Percentiles rank a stretch among this genome's conserved stretches.
phyloP scores from a whole-genome alignment of 2,888 invertebrate species.

The Flexamia atlantica region DNA sequence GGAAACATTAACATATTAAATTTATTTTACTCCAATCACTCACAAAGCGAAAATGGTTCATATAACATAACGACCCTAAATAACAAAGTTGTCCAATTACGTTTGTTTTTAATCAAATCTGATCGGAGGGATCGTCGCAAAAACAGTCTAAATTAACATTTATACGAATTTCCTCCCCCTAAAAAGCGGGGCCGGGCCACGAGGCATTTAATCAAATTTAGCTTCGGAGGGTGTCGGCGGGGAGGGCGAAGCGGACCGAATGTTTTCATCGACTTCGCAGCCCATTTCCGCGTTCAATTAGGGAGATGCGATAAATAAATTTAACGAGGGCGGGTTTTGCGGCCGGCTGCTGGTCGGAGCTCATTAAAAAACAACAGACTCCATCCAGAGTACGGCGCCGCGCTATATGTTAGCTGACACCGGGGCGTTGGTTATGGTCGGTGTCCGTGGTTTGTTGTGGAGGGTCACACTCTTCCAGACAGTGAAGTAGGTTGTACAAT shows the following conservation, averaged over 20 bases:
- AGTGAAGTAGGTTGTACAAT: no score
- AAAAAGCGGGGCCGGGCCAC: constrained; percentile 14
- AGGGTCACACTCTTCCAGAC: no score
- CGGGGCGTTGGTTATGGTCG: no score
- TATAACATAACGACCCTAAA: not conserved
- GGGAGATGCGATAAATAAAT: constrained; percentile 38
- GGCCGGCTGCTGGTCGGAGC: constrained; percentile 13
- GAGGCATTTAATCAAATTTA: constrained; percentile 37
- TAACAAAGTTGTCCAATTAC: constrained; percentile 13
- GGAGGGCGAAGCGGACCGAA: not conserved
- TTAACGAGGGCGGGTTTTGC: constrained; percentile 43
- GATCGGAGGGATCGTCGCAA: not conserved
- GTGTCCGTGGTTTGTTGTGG: no score
- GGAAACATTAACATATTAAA: no score
- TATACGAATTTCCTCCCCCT: constrained; percentile 15
- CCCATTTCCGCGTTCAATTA: constrained; percentile 54
- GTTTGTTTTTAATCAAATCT: constrained; percentile 25
- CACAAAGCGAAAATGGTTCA: not conserved
- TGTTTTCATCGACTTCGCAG: constrained; percentile 49
- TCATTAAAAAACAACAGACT: constrained; percentile 33
- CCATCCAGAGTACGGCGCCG: not conserved
- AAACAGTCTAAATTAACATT: constrained; percentile 8
- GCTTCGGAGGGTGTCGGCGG: not conserved
- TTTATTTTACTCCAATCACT: no score
- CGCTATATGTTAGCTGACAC: not conserved